Base-by-base conservation (phyloP, 2,113 vertebrate species). In the Triplophysa rosa region DNA sequence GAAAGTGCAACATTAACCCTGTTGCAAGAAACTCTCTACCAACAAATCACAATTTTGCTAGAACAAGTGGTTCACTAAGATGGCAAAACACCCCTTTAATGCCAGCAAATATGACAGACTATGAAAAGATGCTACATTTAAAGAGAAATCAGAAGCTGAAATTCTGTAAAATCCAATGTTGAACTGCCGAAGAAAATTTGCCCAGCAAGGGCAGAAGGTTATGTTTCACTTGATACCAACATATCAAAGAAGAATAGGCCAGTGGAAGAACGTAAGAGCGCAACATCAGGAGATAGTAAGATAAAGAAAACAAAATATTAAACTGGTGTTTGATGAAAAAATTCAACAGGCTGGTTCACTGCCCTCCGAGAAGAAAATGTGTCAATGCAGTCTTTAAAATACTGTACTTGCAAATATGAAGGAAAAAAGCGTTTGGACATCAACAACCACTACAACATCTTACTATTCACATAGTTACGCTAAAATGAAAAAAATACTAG, bases 31-130 rank as follows among this genome's bases (percentile, higher is more conserved):
- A 37, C 3, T 58, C 10, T 71, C 33, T 13, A 71, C 68, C 10
- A n/a, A 40, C 67, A 71, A 56, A 5, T 16, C 16, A 54, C 49
- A 54, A 16, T 54, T 16, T 54, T 54, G 24, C 0, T 56, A 33
- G 29, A 37, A 56, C 49, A 54, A 71, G 16, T 11, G 13, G 2
- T 56, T 37, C 6, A 33, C 29, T 1, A 49, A 6, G 5, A 16
- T 52, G 14, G 4, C 49, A 16, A 16, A 58, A 14, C 16, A 33
- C 33, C 33, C 29, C 16, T 37, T 71, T 58, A 7, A 37, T 21
- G 26, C 8, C 33, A 73, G 13, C 54, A 59, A 72, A 73, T 24
- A 73, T 17, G 70, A 42, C n/a, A 40, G 58, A 10, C 70, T 24
- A 72, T n/a, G 16, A 42, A 72, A 37, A 7, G 49, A 59, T 59